Evolutionary conservation across 2,888 invertebrate genomes (phyloP).

Genomic region (Sylvicola cinctus): DNA sequence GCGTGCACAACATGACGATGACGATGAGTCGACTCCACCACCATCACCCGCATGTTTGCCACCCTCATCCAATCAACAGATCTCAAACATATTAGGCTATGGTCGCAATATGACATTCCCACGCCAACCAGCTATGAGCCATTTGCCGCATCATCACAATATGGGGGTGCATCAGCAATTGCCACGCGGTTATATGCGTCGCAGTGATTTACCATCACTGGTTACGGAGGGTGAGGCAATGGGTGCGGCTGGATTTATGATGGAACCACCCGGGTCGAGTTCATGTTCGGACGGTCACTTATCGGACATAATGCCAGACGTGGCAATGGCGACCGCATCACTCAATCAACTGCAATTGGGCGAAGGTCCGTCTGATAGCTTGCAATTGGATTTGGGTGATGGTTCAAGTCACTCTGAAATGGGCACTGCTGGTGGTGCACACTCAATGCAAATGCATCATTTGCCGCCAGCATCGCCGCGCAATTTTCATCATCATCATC

Average conservation of each 20-base stretch:
- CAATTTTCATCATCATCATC: too few species aligned
- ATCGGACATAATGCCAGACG: constrained; percentile 76
- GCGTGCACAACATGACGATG: constrained; percentile 6
- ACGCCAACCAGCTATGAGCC: constrained; percentile 20
- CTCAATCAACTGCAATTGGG: constrained; percentile 42
- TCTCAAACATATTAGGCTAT: constrained; percentile 19
- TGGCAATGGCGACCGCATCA: constrained; percentile 74
- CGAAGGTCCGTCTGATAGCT: constrained; percentile 12
- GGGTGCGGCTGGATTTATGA: constrained; percentile 17
- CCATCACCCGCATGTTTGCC: constrained; percentile 5
- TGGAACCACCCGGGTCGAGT: constrained; percentile 28
- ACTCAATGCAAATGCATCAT: constrained; percentile 17
- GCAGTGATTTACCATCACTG: constrained; percentile 40
- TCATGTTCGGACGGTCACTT: constrained; percentile 47
- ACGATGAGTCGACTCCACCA: constrained; percentile 14
- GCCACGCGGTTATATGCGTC: constrained; percentile 19
- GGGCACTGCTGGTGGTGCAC: too few species aligned
- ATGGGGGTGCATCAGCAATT: constrained; percentile 5
- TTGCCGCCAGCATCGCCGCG: constrained; percentile 8
- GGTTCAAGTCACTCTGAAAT: constrained; percentile 42
- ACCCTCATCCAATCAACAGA: constrained; percentile 6
- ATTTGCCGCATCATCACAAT: constrained; percentile 5
- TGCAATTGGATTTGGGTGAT: constrained; percentile 68
- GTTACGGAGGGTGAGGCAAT: constrained; percentile 36
- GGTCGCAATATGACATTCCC: constrained; percentile 42